Conservation (phyloP, 2,113 vertebrate genomes). For the Cariama cristata region DNA sequence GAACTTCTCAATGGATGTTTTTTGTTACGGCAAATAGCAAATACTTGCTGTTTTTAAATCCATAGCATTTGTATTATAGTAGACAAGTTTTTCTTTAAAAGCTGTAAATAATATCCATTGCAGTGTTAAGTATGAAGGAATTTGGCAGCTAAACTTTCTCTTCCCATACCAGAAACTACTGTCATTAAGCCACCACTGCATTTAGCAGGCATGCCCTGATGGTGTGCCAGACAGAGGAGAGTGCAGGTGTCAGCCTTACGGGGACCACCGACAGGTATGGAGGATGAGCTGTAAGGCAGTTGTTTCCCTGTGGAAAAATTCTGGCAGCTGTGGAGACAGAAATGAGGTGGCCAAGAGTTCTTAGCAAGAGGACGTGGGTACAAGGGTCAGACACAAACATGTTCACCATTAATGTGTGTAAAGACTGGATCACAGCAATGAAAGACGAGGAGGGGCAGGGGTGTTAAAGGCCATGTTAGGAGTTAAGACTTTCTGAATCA, state of each 20-base stretch:
- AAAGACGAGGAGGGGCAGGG: not conserved
- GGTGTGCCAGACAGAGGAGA: not conserved
- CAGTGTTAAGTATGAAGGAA: not conserved
- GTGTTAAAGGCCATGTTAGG: not conserved
- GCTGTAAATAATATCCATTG: not conserved
- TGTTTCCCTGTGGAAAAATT: not conserved
- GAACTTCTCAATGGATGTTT: not conserved
- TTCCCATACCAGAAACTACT: not conserved
- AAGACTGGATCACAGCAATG: not conserved
- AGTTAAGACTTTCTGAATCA: not conserved
- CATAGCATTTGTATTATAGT: rapidly evolving
- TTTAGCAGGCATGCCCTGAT: not conserved
- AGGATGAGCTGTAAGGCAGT: not conserved
- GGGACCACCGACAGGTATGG: not conserved
- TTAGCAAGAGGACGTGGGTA: not conserved
- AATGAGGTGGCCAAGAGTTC: not conserved
- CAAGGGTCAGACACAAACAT: not conserved
- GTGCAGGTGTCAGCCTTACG: not conserved
- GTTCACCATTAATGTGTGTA: not conserved
- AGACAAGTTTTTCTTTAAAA: not conserved
- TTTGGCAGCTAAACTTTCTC: not conserved
- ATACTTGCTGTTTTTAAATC: not conserved
- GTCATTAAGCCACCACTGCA: not conserved
- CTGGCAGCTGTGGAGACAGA: not conserved
- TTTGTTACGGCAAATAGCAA: not conserved